These are phyloP conservation scores for Sinhomidia bicolor DNA, from an alignment of 2,888 invertebrate species.

Conservation along the genomic window DNA sequence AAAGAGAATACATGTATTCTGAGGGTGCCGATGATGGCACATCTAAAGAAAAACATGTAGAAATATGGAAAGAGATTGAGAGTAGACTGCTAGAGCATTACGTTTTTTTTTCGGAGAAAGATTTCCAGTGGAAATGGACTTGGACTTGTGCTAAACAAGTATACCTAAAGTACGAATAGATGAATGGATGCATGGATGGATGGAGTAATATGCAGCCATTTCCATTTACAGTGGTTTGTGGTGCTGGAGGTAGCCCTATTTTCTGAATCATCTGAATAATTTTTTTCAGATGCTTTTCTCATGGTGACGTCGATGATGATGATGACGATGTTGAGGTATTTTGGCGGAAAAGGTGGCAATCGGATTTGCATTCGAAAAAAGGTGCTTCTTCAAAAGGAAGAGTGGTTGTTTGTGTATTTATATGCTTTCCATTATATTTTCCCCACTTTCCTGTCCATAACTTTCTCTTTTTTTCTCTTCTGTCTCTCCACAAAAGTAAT, in stretches of 20 bases:
- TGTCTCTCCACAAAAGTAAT: neutral
- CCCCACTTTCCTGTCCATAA: neutral
- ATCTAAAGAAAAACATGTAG: neutral
- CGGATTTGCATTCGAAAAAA: slow-evolving; percentile 56
- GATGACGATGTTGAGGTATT: neutral
- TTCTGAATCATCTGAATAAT: slow-evolving; percentile 42
- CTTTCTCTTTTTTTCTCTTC: too few relatives aligned
- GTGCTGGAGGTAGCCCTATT: neutral
- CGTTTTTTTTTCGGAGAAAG: too few relatives aligned
- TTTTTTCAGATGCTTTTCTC: neutral
- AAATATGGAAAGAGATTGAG: neutral
- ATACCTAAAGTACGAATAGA: neutral
- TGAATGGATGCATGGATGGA: neutral
- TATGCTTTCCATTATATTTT: too few relatives aligned
- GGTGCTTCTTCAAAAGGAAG: neutral
- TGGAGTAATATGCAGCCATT: slow-evolving; percentile 13
- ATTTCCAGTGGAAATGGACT: neutral
- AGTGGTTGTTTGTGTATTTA: too few relatives aligned
- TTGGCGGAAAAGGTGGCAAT: slow-evolving; percentile 41
- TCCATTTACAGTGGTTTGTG: neutral
- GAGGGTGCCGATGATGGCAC: neutral
- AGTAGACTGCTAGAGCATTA: too few relatives aligned
- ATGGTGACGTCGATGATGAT: too few relatives aligned
- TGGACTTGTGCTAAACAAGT: neutral
- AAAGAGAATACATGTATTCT: slow-evolving; percentile 11